Conservation (phyloP, 1,140 invertebrate species). For the Brachionus plicatilis region DNA sequence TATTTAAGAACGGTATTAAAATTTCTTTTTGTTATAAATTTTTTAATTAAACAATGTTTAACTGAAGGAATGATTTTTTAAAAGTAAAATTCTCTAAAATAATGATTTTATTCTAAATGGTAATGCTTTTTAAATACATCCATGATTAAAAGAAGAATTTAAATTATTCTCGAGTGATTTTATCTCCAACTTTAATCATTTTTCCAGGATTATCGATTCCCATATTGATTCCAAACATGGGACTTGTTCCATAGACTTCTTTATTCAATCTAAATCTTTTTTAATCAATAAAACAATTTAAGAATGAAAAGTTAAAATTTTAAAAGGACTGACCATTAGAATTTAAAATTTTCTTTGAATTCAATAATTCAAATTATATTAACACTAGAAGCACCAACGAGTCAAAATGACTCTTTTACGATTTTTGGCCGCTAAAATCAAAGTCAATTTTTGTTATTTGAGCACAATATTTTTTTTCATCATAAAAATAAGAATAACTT, state of each 20-base stretch:
- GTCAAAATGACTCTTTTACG: too few species aligned
- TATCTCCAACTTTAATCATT: neutral
- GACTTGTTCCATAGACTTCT: neutral
- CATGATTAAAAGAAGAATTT: neutral
- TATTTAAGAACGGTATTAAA: too few species aligned
- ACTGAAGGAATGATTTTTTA: neutral
- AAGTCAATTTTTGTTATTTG: too few species aligned
- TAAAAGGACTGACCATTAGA: too few species aligned
- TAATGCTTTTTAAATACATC: neutral
- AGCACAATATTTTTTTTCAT: too few species aligned
- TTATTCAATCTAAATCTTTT: neutral
- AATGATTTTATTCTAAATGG: neutral
- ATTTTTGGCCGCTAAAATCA: too few species aligned
- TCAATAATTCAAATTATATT: too few species aligned
- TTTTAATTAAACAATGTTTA: neutral
- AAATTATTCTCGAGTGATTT: neutral
- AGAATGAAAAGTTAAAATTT: neutral
- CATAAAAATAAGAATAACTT: too few species aligned
- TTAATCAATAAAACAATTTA: neutral
- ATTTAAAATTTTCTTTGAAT: too few species aligned
- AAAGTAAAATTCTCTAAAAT: too few species aligned
- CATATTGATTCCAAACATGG: constrained; percentile 12
- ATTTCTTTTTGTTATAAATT: neutral
- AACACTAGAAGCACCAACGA: too few species aligned
- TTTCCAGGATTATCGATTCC: neutral